phyloP scores from a whole-genome alignment of 2,797 vertebrate species.

The Rallus crepitans region DNA sequence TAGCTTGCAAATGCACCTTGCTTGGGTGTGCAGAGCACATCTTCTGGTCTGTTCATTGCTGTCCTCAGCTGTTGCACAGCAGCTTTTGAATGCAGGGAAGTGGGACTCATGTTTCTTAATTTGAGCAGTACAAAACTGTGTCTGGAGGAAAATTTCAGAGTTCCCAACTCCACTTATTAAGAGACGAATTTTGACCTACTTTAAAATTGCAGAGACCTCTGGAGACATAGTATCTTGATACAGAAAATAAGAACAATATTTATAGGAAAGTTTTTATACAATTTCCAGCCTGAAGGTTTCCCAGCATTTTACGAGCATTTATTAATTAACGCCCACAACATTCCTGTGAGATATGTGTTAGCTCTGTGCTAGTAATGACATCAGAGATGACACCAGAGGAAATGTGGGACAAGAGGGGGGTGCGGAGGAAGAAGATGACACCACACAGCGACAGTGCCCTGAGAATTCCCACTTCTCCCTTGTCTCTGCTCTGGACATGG shows the following conservation, averaged over 20 bases:
- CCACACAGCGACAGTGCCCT: background rate
- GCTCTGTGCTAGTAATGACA: background rate
- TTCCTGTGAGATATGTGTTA: slow-evolving; percentile 2
- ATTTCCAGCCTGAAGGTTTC: slow-evolving; percentile 30
- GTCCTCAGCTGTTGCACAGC: background rate
- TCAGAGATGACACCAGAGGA: background rate
- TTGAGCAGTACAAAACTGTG: background rate
- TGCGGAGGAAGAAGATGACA: background rate
- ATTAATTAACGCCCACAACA: slow-evolving; percentile 38
- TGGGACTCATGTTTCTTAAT: background rate
- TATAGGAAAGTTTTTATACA: background rate
- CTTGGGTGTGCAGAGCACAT: background rate
- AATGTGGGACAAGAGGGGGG: background rate
- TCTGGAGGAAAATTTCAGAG: slow-evolving; percentile 45
- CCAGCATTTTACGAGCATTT: background rate
- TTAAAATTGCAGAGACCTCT: slow-evolving; percentile 22
- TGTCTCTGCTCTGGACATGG: fast-evolving
- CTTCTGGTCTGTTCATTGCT: background rate
- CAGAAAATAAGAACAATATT: slow-evolving; percentile 27
- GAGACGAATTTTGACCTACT: slow-evolving; percentile 46
- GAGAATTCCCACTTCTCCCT: background rate
- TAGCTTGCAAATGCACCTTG: background rate
- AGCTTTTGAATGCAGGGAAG: background rate
- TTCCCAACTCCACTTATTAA: slow-evolving; percentile 39
- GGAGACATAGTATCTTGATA: background rate